Conservation (phyloP, 2,888 invertebrate species). For the Orthosia gracilis region DNA sequence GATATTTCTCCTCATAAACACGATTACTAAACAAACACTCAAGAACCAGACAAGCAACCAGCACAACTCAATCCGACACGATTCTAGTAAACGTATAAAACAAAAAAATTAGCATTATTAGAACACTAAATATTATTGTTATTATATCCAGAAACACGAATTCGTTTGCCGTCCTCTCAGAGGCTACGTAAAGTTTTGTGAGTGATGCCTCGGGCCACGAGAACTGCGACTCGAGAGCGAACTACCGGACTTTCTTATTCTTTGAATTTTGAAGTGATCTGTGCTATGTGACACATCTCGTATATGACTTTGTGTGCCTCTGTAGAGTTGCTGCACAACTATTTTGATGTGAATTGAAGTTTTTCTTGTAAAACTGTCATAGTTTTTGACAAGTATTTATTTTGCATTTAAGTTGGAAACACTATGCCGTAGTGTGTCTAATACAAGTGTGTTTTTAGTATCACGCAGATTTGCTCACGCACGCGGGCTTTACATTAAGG, state of each 20-base stretch:
- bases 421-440: too few relatives aligned
- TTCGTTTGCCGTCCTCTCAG: conserved; percentile 65
- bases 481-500: too few relatives aligned
- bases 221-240: conserved; percentile 21
- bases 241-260: conserved; percentile 22
- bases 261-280: conserved; percentile 13
- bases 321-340: neutral
- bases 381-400: conserved; percentile 1
- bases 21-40: neutral
- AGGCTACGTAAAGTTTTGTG: conserved; percentile 58
- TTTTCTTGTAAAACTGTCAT: neutral
- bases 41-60: conserved; percentile 10
- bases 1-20: neutral
- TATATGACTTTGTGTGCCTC: neutral
- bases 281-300: conserved; percentile 7
- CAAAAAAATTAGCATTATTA: conserved; percentile 71
- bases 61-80: conserved; percentile 7
- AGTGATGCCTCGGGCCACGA: conserved; percentile 51
- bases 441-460: too few relatives aligned
- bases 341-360: conserved; percentile 15
- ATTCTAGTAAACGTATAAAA: conserved; percentile 34
- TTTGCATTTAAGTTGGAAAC: neutral
- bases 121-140: conserved; percentile 60
- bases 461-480: too few relatives aligned
- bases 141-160: conserved; percentile 64